Evolutionary conservation across 2,113 vertebrate genomes (phyloP).

Genomic region (Micronisus gabar): DNA sequence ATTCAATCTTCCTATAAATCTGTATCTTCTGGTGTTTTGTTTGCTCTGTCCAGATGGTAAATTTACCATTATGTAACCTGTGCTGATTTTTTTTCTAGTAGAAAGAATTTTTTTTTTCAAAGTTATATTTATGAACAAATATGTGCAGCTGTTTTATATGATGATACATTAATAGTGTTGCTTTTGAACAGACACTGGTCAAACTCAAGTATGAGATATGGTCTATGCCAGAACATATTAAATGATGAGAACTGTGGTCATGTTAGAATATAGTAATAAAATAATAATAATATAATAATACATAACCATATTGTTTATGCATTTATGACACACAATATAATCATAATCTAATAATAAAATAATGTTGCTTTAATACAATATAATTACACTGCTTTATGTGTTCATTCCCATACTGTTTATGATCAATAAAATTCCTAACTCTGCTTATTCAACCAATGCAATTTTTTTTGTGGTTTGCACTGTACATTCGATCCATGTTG

Average conservation of each 20-base stretch:
- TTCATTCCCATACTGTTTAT: not conserved
- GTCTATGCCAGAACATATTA: not conserved
- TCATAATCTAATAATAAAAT: not conserved
- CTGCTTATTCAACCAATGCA: not conserved
- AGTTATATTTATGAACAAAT: conserved; percentile 45
- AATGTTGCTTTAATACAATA: not conserved
- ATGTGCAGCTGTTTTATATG: conserved; percentile 18
- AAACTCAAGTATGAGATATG: not conserved
- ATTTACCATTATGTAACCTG: conserved; percentile 13
- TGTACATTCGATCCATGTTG: not conserved
- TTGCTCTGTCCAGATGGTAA: conserved; percentile 34
- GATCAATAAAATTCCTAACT: not conserved
- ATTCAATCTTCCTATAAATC: not conserved
- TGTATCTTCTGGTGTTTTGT: not conserved
- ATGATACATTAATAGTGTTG: conserved; percentile 7
- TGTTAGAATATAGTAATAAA: not conserved
- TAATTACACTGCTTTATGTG: not conserved
- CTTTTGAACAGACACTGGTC: not conserved
- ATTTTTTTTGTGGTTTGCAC: not conserved
- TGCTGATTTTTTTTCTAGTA: conserved; percentile 44
- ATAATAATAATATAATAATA: not conserved
- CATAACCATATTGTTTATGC: not conserved
- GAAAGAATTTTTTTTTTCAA: conserved; percentile 1
- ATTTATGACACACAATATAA: not conserved
- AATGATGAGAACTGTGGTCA: not conserved